Evolutionary conservation across 2,113 vertebrate genomes (phyloP).

Genomic region (Pteronura brasiliensis): DNA sequence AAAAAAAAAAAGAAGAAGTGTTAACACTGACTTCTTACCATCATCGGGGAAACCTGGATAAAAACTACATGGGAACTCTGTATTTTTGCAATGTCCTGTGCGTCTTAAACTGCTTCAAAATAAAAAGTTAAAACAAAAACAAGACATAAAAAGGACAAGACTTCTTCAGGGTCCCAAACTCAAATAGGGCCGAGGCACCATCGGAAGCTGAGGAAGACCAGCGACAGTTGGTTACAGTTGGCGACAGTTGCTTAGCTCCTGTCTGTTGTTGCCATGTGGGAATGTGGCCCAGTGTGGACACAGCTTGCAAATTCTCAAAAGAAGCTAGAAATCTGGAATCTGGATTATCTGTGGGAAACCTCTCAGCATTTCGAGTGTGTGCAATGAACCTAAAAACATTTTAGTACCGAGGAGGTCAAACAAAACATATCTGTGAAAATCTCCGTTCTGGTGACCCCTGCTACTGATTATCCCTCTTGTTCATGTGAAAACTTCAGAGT

Average conservation of each 20-base stretch:
- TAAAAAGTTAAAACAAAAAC: neutral
- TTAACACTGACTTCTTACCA: neutral
- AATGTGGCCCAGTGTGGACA: neutral
- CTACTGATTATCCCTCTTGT: neutral
- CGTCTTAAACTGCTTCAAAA: neutral
- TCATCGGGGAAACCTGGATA: neutral
- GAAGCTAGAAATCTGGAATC: slow-evolving; percentile 16
- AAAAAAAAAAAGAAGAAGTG: neutral
- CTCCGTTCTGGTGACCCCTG: neutral
- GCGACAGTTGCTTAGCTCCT: neutral
- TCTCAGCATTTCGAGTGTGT: neutral
- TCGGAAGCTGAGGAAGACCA: neutral
- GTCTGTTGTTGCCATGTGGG: neutral
- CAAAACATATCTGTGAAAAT: neutral
- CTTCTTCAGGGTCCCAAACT: neutral
- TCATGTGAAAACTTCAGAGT: neutral
- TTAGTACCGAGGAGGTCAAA: neutral
- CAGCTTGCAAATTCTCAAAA: neutral
- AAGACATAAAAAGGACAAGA: neutral
- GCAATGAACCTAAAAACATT: neutral
- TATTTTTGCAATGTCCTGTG: slow-evolving; percentile 22
- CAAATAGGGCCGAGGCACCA: neutral
- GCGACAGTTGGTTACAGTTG: neutral
- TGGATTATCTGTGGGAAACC: neutral
- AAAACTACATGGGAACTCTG: neutral